Percentiles rank a stretch among this genome's conserved stretches.
These are phyloP conservation scores for Lochmaea crataegi DNA, from an alignment of 2,888 invertebrate species.

Conservation along the genomic window DNA sequence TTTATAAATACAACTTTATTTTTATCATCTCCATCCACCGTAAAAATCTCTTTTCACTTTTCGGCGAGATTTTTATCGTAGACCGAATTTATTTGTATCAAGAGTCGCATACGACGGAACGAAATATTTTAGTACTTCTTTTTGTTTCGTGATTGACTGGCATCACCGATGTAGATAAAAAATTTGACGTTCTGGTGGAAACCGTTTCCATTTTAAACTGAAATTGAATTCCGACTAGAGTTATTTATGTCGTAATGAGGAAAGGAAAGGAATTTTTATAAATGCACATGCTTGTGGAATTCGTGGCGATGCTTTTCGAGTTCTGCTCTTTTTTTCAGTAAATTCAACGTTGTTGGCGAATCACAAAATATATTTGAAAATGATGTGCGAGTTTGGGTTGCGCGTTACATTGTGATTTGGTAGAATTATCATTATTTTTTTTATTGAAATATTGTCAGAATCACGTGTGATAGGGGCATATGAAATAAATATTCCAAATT, in stretches of 20 bases:
- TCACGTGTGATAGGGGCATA: too few species aligned
- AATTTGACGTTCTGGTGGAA: slow-evolving; percentile 46
- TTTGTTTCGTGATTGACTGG: slow-evolving; percentile 1
- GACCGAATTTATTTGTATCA: neutral
- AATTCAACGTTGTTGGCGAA: slow-evolving; percentile 14
- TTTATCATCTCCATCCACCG: neutral
- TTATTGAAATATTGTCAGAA: too few species aligned
- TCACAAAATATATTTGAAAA: slow-evolving; percentile 19
- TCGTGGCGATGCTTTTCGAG: slow-evolving; percentile 17
- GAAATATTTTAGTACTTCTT: slow-evolving; percentile 50
- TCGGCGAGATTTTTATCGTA: neutral
- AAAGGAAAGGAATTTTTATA: slow-evolving; percentile 29
- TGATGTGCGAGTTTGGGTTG: neutral
- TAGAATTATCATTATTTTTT: neutral
- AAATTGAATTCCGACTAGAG: slow-evolving; percentile 23
- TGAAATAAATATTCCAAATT: too few species aligned
- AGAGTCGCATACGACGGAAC: slow-evolving; percentile 49
- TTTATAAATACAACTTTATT: too few species aligned
- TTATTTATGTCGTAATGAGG: slow-evolving; percentile 41
- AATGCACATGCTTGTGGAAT: slow-evolving; percentile 29
- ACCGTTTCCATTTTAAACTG: slow-evolving; percentile 26
- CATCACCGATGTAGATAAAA: slow-evolving; percentile 52
- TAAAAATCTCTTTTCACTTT: neutral
- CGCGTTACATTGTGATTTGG: neutral
- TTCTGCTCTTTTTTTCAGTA: slow-evolving; percentile 9